A percentile compares a stretch with the other conserved stretches of the same genome.
phyloP scores from a whole-genome alignment of 2,113 vertebrate species.

The Sterrhoptilus dennistouni region DNA sequence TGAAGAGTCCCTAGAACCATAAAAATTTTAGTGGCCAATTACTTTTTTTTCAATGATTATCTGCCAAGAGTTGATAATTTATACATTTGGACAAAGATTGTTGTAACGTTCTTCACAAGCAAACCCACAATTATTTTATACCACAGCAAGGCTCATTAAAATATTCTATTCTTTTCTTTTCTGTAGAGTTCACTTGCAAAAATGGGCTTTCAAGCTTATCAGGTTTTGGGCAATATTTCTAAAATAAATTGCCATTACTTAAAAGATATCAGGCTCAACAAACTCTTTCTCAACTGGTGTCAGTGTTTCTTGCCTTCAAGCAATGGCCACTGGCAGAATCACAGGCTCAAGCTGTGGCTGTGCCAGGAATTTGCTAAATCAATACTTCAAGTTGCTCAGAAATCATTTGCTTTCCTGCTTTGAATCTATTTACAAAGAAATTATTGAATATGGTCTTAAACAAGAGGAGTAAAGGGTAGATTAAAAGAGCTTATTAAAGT shows the following conservation, averaged over 20 bases:
- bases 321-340: not conserved
- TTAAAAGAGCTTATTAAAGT: not conserved
- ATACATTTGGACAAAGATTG: not conserved
- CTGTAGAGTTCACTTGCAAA: not conserved
- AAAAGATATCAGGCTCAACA: not conserved
- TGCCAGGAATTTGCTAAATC: not conserved
- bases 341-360: not conserved
- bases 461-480: not conserved
- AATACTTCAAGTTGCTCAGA: not conserved
- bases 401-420: not conserved
- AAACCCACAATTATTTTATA: not conserved
- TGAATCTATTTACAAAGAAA: slow-evolving; percentile 4
- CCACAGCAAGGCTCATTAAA: not conserved
- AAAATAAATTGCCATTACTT: not conserved
- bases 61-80: not conserved
- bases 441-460: not conserved
- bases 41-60: not conserved
- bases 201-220: not conserved
- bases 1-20: not conserved
- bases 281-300: not conserved
- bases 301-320: not conserved
- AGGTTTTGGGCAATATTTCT: not conserved
- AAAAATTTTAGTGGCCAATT: not conserved
- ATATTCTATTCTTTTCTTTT: not conserved
- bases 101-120: not conserved